These are phyloP conservation scores for Littorina saxatilis DNA, from an alignment of 1,140 invertebrate genomes.

Conservation along the genomic window DNA sequence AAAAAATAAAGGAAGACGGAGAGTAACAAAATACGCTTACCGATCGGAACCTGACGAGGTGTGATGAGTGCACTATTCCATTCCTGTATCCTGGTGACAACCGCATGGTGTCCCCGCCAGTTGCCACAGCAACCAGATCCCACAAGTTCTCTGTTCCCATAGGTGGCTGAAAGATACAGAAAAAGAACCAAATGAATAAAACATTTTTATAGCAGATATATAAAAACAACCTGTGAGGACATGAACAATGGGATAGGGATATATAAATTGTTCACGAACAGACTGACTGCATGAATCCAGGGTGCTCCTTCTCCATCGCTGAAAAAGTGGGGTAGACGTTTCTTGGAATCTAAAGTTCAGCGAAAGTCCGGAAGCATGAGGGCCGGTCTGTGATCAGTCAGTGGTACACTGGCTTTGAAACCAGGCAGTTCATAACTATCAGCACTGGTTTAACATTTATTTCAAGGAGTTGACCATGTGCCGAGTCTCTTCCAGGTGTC, in stretches of 20 bases:
- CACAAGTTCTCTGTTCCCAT: constrained; percentile 75
- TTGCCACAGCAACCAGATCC: constrained; percentile 75
- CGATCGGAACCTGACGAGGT: constrained; percentile 71
- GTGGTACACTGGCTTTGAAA: too few species aligned
- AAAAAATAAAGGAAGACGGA: background rate
- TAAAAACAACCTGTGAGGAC: background rate
- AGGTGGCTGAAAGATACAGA: constrained; percentile 43
- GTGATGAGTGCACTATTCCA: constrained; percentile 76
- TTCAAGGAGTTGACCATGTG: too few species aligned
- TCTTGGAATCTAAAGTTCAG: too few species aligned
- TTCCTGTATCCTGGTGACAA: constrained; percentile 72
- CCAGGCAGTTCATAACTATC: too few species aligned
- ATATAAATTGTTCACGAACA: too few species aligned
- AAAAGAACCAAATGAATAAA: background rate
- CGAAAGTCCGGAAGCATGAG: too few species aligned
- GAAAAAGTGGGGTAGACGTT: too few species aligned
- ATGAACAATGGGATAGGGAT: background rate
- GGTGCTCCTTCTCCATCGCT: too few species aligned
- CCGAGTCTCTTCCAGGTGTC: too few species aligned
- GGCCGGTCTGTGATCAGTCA: too few species aligned
- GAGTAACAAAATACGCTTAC: constrained; percentile 61
- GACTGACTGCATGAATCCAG: too few species aligned
- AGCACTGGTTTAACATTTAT: too few species aligned
- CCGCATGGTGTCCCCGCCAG: constrained; percentile 66
- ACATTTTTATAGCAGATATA: background rate